phyloP scores from a whole-genome alignment of 2,888 invertebrate species.

The Agrochola litura region DNA sequence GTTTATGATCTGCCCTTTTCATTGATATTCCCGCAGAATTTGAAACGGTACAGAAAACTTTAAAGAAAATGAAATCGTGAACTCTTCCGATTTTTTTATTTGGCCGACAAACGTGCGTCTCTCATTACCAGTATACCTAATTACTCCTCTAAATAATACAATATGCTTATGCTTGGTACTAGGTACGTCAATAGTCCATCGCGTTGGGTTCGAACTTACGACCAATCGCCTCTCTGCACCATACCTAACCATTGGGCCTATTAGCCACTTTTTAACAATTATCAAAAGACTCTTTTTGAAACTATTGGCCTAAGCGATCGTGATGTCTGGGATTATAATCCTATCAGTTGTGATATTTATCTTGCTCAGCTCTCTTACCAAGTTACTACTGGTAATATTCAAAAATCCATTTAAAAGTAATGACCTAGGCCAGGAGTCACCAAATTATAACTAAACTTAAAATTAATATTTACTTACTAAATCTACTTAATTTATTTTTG shows the following conservation, averaged over 20 bases:
- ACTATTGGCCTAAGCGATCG: neutral
- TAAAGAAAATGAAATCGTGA: neutral
- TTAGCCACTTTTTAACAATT: neutral
- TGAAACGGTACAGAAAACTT: neutral
- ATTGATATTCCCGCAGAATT: constrained; percentile 6
- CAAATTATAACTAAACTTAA: too few species aligned
- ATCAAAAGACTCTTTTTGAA: neutral
- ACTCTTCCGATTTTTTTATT: neutral
- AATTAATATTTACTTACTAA: too few species aligned
- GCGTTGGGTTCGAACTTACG: constrained; percentile 23
- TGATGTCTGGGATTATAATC: neutral
- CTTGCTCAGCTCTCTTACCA: constrained; percentile 3
- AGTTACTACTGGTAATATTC: neutral
- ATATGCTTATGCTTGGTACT: neutral
- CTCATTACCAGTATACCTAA: neutral
- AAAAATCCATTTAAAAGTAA: neutral
- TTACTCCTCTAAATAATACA: neutral
- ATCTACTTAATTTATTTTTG: too few species aligned
- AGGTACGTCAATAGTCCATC: constrained; percentile 1
- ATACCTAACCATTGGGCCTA: neutral
- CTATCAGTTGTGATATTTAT: neutral
- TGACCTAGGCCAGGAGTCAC: neutral
- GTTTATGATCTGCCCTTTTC: constrained; percentile 30
- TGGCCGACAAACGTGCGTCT: too few species aligned
- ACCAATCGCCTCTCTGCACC: neutral